Percentiles rank a stretch among this genome's conserved stretches.
phyloP scores from a whole-genome alignment of 2,888 invertebrate species.

The Azorinus chamasolen region DNA sequence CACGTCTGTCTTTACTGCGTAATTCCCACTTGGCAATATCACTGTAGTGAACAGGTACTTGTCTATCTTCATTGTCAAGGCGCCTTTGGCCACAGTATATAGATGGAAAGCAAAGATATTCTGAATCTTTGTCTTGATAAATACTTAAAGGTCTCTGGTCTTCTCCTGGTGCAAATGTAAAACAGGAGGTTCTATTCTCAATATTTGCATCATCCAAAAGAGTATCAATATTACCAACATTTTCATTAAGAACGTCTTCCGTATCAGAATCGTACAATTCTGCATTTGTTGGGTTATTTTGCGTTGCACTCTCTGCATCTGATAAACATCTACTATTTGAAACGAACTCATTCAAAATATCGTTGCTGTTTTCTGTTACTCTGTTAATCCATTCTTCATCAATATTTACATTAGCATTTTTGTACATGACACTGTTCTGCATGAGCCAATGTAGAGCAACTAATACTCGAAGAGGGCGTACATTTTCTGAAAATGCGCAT shows the following conservation, averaged over 20 bases:
- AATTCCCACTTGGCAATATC: neutral
- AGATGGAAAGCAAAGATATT: constrained; percentile 19
- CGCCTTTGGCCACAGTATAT: constrained; percentile 17
- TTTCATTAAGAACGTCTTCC: neutral
- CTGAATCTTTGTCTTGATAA: constrained; percentile 13
- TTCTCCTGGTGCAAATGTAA: no score
- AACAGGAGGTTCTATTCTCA: no score
- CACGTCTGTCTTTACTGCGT: constrained; percentile 36
- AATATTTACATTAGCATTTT: constrained; percentile 34
- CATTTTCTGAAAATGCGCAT: constrained; percentile 44
- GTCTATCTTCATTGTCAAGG: neutral
- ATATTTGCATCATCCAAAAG: no score
- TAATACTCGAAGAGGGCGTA: constrained; percentile 37
- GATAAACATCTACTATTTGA: no score
- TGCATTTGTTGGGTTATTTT: no score
- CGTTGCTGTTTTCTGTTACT: constrained; percentile 1
- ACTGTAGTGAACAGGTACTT: constrained; percentile 13
- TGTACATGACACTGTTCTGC: constrained; percentile 42
- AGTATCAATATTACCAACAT: neutral
- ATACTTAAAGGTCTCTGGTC: no score
- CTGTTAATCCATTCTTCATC: constrained; percentile 35
- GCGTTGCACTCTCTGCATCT: no score
- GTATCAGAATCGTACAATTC: no score
- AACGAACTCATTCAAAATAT: constrained; percentile 1
- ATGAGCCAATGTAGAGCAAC: constrained; percentile 41